phyloP scores from a whole-genome alignment of 2,797 vertebrate species.

The Tauraco hartlaubi region DNA sequence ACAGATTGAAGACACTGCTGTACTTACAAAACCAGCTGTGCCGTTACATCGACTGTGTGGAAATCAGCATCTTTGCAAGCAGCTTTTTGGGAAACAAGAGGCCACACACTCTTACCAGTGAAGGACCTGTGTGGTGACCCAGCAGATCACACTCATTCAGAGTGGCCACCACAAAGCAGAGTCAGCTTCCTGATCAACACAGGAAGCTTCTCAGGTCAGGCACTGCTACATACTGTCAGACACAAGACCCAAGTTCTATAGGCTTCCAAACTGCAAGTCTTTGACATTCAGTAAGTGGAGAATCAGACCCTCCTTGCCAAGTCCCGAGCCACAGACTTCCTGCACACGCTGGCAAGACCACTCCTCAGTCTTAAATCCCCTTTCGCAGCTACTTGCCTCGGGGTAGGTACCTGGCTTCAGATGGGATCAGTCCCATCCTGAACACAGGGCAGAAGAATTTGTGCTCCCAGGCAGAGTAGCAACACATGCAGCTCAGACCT shows the following conservation, averaged over 20 bases:
- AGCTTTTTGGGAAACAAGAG: background rate
- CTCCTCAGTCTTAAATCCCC: background rate
- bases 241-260: background rate
- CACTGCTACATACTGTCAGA: background rate
- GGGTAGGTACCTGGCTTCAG: background rate
- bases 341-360: rapidly evolving
- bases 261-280: background rate
- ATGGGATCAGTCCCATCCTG: background rate
- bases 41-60: background rate
- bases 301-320: background rate
- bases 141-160: background rate
- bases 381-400: background rate
- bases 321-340: background rate
- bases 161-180: background rate
- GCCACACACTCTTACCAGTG: background rate
- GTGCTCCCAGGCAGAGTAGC: background rate
- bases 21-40: background rate
- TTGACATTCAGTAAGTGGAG: background rate
- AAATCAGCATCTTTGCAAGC: background rate
- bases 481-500: background rate
- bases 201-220: background rate
- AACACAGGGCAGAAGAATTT: background rate
- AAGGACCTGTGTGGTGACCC: background rate
- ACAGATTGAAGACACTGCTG: background rate
- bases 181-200: background rate